Evolutionary conservation across 2,113 vertebrate genomes (phyloP).

Genomic region (Hippocampus barbouri): DNA sequence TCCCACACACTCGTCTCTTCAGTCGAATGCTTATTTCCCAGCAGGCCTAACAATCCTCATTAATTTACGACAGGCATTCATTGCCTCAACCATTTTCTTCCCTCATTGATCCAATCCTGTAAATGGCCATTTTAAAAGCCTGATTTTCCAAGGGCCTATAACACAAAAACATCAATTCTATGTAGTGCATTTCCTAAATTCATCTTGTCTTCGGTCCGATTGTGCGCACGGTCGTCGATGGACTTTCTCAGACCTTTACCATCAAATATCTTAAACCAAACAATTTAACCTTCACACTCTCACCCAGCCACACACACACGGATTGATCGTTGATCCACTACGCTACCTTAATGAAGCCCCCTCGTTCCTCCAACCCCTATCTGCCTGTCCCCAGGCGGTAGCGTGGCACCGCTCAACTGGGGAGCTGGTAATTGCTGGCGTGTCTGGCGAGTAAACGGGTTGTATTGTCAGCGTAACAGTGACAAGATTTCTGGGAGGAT

Average conservation of each 20-base stretch:
- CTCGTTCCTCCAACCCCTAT: constrained; percentile 13
- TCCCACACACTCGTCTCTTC: constrained; percentile 19
- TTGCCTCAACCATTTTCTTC: constrained; percentile 13
- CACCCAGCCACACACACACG: constrained; percentile 3
- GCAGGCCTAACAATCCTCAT: constrained; percentile 5
- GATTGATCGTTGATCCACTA: constrained; percentile 40
- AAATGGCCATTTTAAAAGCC: constrained; percentile 41
- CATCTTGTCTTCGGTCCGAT: background rate
- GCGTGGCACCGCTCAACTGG: constrained; percentile 32
- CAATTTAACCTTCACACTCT: constrained; percentile 9
- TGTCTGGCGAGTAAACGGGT: constrained; percentile 63
- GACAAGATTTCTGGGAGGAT: constrained; percentile 65
- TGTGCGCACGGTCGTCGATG: constrained; percentile 5
- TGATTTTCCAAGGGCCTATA: constrained; percentile 26
- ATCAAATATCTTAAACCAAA: constrained; percentile 2
- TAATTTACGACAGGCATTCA: constrained; percentile 16
- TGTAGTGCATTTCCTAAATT: constrained; percentile 23
- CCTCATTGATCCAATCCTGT: constrained; percentile 56
- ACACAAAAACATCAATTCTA: constrained; percentile 34
- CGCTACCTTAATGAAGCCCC: constrained; percentile 37
- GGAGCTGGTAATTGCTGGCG: constrained; percentile 58
- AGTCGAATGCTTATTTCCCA: constrained; percentile 15
- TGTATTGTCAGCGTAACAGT: constrained; percentile 54
- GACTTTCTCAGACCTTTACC: background rate
- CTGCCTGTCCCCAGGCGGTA: constrained; percentile 40